phyloP scores from a whole-genome alignment of 2,888 invertebrate genomes.

The Neoaliturus tenellus region DNA sequence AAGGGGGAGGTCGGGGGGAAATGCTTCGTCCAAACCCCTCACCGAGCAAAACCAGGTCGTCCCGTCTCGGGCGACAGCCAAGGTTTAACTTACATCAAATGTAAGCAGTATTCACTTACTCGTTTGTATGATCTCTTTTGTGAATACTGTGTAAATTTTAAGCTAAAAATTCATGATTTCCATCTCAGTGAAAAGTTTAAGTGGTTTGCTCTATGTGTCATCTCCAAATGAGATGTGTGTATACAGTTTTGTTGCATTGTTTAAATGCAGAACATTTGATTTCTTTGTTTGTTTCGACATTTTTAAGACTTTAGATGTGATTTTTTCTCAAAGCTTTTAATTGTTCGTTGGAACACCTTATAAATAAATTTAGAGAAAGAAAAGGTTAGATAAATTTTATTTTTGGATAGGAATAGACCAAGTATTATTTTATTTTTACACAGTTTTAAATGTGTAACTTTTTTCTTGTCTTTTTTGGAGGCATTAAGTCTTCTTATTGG shows the following conservation, averaged over 20 bases:
- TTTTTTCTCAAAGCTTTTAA: background rate
- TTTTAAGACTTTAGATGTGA: background rate
- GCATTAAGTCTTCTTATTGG: too few relatives aligned
- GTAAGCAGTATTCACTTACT: background rate
- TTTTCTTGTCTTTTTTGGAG: too few relatives aligned
- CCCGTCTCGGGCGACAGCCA: slow-evolving; percentile 24
- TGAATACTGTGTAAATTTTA: background rate
- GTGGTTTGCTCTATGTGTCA: background rate
- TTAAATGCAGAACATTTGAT: background rate
- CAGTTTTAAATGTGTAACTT: background rate
- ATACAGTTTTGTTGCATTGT: background rate
- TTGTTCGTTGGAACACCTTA: background rate
- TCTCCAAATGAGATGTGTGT: background rate
- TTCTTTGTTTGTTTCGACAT: background rate
- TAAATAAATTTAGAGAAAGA: background rate
- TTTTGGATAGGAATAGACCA: background rate
- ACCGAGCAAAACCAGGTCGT: slow-evolving; percentile 67
- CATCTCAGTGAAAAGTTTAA: background rate
- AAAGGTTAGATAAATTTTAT: background rate
- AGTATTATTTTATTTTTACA: background rate
- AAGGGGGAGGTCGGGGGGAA: slow-evolving; percentile 70
- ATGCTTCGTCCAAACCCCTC: slow-evolving; percentile 64
- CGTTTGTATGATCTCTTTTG: background rate
- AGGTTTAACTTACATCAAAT: slow-evolving; percentile 42
- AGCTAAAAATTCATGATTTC: background rate